phyloP scores from a whole-genome alignment of 2,888 invertebrate species.

The Tenthredo livida region DNA sequence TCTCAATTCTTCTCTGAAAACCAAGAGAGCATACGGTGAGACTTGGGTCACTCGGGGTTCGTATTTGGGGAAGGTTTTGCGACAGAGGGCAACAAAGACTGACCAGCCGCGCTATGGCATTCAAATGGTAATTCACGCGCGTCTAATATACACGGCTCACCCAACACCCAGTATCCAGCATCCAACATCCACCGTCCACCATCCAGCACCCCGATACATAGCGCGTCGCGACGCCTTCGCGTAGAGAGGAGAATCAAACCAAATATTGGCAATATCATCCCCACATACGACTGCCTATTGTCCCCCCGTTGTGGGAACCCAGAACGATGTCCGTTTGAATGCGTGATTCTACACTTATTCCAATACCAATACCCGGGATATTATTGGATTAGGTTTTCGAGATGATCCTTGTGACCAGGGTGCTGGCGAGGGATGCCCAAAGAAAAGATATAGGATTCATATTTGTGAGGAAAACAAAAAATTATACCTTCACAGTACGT shows the following conservation, averaged over 20 bases:
- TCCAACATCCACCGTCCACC: constrained; percentile 14
- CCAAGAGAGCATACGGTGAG: constrained; percentile 14
- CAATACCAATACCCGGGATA: constrained; percentile 66
- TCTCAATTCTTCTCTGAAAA: constrained; percentile 1
- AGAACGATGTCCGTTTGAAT: constrained; percentile 69
- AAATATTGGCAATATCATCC: constrained; percentile 78
- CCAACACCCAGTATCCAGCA: not conserved
- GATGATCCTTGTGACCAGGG: not conserved
- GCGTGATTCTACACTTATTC: constrained; percentile 67
- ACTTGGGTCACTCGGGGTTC: constrained; percentile 31
- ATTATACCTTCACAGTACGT: not conserved
- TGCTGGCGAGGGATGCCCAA: not conserved
- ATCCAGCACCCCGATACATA: constrained; percentile 44
- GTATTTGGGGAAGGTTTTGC: constrained; percentile 54
- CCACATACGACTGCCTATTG: constrained; percentile 64
- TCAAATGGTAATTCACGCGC: constrained; percentile 75
- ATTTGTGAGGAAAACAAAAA: not conserved
- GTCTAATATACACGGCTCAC: constrained; percentile 70
- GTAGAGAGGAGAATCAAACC: constrained; percentile 74
- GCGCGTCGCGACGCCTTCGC: constrained; percentile 51
- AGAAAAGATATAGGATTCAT: not conserved
- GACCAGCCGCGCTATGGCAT: constrained; percentile 65
- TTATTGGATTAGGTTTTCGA: constrained; percentile 70
- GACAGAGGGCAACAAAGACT: constrained; percentile 69
- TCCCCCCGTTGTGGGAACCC: constrained; percentile 64